These are phyloP conservation scores for Ctenoplectra terminalis DNA, from an alignment of 1,140 invertebrate species.

Conservation along the genomic window DNA sequence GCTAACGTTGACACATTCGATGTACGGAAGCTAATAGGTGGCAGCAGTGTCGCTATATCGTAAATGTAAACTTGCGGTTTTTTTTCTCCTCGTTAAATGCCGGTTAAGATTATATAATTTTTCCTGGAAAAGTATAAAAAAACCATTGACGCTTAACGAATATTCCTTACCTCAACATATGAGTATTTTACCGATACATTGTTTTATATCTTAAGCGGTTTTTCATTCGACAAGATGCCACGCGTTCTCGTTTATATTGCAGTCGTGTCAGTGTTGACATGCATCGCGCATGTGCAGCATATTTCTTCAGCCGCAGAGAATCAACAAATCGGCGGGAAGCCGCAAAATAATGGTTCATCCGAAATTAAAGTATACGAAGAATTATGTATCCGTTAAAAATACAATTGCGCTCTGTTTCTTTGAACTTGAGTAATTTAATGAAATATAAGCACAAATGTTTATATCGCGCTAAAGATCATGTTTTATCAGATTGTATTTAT, in stretches of 20 bases:
- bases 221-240: background rate
- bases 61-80: slow-evolving; percentile 20
- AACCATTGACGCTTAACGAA: background rate
- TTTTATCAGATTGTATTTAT: background rate
- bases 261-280: slow-evolving; percentile 48
- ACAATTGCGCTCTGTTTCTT: too few species aligned
- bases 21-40: slow-evolving; percentile 26
- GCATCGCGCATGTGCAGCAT: slow-evolving; percentile 55
- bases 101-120: background rate
- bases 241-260: slow-evolving; percentile 47
- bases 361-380: slow-evolving; percentile 59
- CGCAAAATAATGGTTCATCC: slow-evolving; percentile 27
- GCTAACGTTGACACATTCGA: slow-evolving; percentile 28
- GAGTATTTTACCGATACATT: background rate
- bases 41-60: slow-evolving; percentile 7
- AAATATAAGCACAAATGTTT: background rate
- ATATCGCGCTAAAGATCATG: background rate
- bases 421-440: background rate
- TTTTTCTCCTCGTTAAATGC: background rate
- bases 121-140: background rate
- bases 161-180: background rate
- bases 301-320: background rate
- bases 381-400: slow-evolving; percentile 73
- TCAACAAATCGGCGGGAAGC: slow-evolving; percentile 39
- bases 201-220: background rate